phyloP scores from a whole-genome alignment of 2,113 vertebrate species.

The Enhydra lutris region DNA sequence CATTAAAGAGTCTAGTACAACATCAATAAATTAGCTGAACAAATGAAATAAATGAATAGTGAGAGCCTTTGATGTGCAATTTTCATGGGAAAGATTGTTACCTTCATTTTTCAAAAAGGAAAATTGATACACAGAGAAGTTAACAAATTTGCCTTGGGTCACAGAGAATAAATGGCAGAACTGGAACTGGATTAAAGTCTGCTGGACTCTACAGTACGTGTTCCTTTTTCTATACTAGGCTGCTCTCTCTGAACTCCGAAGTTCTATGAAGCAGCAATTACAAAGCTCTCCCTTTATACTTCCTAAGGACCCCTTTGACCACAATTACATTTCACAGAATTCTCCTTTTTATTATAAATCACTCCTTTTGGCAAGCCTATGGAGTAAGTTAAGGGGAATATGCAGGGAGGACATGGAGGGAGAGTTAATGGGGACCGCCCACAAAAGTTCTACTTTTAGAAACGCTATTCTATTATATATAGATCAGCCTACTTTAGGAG shows the following conservation, averaged over 20 bases:
- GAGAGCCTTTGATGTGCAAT: not conserved
- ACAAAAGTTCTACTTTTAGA: constrained; percentile 68
- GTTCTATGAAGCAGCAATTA: constrained; percentile 25
- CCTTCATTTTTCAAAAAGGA: constrained; percentile 50
- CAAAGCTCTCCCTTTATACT: not conserved
- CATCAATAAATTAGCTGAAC: constrained; percentile 53
- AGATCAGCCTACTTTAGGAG: constrained; percentile 56
- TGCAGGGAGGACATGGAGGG: not conserved
- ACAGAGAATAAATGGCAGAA: constrained; percentile 14
- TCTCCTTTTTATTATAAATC: constrained; percentile 47
- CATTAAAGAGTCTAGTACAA: constrained; percentile 50
- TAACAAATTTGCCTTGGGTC: constrained; percentile 34
- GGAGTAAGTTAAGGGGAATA: constrained; percentile 35
- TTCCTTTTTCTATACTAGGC: not conserved
- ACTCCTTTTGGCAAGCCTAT: constrained; percentile 1
- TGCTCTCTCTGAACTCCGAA: constrained; percentile 38
- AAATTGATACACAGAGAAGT: constrained; percentile 31
- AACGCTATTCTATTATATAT: constrained; percentile 58
- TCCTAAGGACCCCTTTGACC: not conserved
- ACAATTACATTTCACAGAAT: constrained; percentile 10
- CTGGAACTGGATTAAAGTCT: not conserved
- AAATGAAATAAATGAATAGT: constrained; percentile 54
- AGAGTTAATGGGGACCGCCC: constrained; percentile 32
- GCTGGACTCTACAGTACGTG: not conserved
- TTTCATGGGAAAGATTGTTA: constrained; percentile 43